Base-by-base conservation (phyloP, 2,888 invertebrate genomes). In the Salpingus planirostris region DNA sequence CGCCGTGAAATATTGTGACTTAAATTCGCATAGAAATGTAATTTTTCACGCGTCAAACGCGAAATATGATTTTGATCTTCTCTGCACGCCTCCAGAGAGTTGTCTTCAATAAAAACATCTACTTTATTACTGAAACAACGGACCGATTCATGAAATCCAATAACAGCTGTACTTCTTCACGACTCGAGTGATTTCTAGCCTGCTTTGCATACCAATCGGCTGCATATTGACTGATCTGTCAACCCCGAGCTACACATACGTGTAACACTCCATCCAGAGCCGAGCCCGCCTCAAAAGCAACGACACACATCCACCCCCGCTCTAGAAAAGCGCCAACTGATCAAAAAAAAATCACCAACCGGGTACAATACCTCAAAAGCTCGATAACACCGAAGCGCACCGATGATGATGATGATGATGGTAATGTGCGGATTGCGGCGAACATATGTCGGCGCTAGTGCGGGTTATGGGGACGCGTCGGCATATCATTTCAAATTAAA, bases 11-110 rank as follows among this genome's bases (percentile, higher is more conserved):
- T 54, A 56, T 57, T 50, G 54, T 50, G 50, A 49, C 47, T 50
- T 54, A 55, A 55, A 53, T 53, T 57, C 52, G 51, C 50, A 53
- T 52, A 52, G 54, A 55, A 55, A 57, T 50, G 59, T 57, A 60
- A 61, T 60, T 57, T 61, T 55, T 60, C 57, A 57, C 50, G 53
- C 53, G 60, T 61, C 61, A 54, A 48, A 49, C 47, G 43, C 55
- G 48, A 59, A 59, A 61, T 59, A 58, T 58, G 57, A 58, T 57
- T 58, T 59, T 59, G 59, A 59, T 59, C 59, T 58, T 44, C n/a
- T n/a, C 49, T 43, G 49, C 38, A 46, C 50, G 49, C 55, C 55
- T 50, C 58, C 30, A 15, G 55, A 49, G 59, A 52, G 49, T 51
- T 54, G 54, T 54, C 56, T 54, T 54, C 57, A 57, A 59, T 57